Percentiles rank a stretch among this genome's conserved stretches.
phyloP scores from a whole-genome alignment of 2,797 vertebrate species.

The Diglossa cyanea region DNA sequence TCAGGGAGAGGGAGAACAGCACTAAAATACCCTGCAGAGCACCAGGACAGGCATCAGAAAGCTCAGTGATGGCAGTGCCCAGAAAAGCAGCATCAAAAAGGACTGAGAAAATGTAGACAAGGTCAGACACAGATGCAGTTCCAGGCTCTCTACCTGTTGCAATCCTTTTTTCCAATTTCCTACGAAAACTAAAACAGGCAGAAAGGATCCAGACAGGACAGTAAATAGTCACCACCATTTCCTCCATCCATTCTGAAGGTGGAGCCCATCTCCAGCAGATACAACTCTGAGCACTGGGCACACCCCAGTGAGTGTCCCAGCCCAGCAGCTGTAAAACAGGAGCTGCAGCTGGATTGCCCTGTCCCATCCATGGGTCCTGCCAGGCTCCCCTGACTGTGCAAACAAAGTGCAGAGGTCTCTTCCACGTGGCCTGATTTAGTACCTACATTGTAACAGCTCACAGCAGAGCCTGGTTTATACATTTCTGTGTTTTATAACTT shows the following conservation, averaged over 20 bases:
- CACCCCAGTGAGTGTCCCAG: background rate
- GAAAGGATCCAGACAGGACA: background rate
- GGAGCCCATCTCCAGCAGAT: background rate
- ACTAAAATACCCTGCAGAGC: background rate
- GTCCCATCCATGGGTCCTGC: background rate
- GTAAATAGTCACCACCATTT: background rate
- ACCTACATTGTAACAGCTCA: background rate
- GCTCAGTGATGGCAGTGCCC: background rate
- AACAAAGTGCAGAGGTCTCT: constrained; percentile 28
- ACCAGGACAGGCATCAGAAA: background rate
- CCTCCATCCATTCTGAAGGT: background rate
- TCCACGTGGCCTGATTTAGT: background rate
- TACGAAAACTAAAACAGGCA: background rate
- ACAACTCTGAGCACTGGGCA: background rate
- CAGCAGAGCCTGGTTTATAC: background rate
- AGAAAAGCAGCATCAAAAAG: background rate
- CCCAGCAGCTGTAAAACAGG: background rate
- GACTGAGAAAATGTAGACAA: background rate
- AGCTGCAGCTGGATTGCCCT: background rate
- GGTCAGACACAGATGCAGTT: background rate
- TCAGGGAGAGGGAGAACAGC: background rate
- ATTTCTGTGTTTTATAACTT: background rate
- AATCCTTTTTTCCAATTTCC: background rate
- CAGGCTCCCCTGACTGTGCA: background rate
- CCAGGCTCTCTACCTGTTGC: background rate